Conservation (phyloP, 2,113 vertebrate species). For the Lepidiolamprologus cunningtoni region DNA sequence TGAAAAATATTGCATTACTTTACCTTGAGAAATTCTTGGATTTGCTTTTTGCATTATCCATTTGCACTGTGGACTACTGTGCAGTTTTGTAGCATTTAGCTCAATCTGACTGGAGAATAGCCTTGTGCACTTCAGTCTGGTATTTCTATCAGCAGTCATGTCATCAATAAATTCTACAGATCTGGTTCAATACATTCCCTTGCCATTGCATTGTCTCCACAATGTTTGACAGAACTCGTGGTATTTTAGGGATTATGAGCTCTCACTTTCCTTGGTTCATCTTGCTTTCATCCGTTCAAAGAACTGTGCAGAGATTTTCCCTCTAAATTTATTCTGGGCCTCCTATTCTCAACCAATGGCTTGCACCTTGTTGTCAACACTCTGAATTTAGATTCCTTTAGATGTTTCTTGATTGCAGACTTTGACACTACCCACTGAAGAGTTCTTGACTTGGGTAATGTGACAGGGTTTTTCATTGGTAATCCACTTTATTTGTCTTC, state of each 20-base stretch:
- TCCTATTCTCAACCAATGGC: background rate
- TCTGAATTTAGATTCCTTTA: background rate
- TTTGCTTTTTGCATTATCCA: background rate
- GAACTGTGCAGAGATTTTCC: background rate
- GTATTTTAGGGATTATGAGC: accelerated
- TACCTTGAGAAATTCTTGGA: background rate
- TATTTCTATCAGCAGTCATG: background rate
- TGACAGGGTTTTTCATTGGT: background rate
- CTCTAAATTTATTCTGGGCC: background rate
- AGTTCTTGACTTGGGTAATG: background rate
- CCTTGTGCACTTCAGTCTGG: background rate
- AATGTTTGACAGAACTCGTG: background rate
- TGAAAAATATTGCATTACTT: background rate
- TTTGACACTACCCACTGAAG: background rate
- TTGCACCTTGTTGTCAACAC: background rate
- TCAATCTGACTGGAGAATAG: background rate
- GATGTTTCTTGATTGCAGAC: background rate
- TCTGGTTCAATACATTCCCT: background rate
- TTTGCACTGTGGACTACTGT: background rate
- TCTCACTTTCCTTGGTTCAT: background rate
- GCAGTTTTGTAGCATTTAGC: background rate
- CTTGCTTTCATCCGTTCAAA: background rate
- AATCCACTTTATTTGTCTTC: background rate
- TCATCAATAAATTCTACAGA: background rate
- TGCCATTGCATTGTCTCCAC: background rate